Base-by-base conservation (phyloP, 2,888 invertebrate species). In the Hedychridium roseum region DNA sequence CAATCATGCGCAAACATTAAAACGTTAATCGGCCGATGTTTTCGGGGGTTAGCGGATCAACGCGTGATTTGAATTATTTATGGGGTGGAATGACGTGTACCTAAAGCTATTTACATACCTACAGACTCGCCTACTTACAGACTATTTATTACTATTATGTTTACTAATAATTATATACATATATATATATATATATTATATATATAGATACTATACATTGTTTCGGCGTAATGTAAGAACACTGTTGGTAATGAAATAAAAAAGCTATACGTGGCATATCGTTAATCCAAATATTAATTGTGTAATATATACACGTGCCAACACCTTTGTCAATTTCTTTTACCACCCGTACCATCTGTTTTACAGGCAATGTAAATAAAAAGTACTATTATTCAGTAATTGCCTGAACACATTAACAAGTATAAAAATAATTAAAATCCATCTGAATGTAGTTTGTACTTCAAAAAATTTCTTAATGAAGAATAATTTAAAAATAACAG, bases 161-260 rank as follows among this genome's bases (percentile, higher is more conserved):
- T 66, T 64, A 68, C 66, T 67, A 64, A 62, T 50, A 39, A 60
- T 60, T 63, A 62, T 57, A 64, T 43, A 62, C 49, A 37, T 60
- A 43, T 43, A 55, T 47, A 42, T 37, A 51, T 38, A 40, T 53
- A 53, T 54, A 64, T 55, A 61, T 60, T 60, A 69, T 54, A 57
- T n/a, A 66, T 63, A 70, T 70, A 70, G 70, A 68, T 43, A 68
- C 61, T 68, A 70, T 70, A 71, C 61, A 69, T 69, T 71, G 71
- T 71, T 71, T 70, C 71, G 64, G 65, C 70, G 68, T 70, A 57
- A 66, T 70, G 71, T 71, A 71, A 70, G 55, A 63, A 70, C 58
- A 70, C 63, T 71, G 71, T 71, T 71, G 71, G 68, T 71, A 69
- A 71, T 69, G 71, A 68, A 73, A 73, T 71, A 71, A 71, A 71